Percentiles rank a stretch among this genome's conserved stretches.
phyloP scores from a whole-genome alignment of 2,888 invertebrate genomes.

The Orthosia gothica region DNA sequence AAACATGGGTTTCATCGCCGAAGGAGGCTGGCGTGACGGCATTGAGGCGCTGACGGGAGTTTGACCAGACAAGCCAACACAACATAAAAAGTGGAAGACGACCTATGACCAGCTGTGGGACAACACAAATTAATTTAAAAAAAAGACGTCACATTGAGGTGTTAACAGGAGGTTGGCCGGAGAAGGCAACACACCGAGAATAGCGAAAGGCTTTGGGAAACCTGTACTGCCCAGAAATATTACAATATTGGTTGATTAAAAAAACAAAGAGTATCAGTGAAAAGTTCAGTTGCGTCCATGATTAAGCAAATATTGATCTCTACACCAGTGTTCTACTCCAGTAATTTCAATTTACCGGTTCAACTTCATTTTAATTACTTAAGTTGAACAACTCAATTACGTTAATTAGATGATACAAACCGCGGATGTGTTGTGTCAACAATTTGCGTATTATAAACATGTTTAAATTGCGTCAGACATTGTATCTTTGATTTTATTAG shows the following conservation, averaged over 20 bases:
- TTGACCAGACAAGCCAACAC: too few species aligned
- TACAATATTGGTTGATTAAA: neutral
- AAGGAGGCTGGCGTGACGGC: too few species aligned
- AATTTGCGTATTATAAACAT: conserved; percentile 13
- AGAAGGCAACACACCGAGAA: too few species aligned
- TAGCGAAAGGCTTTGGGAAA: too few species aligned
- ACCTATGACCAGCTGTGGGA: too few species aligned
- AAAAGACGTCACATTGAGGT: too few species aligned
- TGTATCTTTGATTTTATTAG: conserved; percentile 3
- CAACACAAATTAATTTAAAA: too few species aligned
- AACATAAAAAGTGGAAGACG: too few species aligned
- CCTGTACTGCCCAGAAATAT: too few species aligned
- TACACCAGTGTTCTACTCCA: neutral
- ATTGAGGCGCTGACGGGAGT: too few species aligned
- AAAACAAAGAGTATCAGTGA: neutral
- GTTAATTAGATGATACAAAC: conserved; percentile 25
- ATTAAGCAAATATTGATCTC: neutral
- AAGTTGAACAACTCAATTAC: neutral
- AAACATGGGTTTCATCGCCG: too few species aligned
- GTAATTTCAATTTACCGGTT: neutral
- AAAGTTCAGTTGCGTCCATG: neutral
- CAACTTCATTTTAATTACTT: neutral
- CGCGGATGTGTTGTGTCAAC: conserved; percentile 35
- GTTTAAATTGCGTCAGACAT: conserved; percentile 20
- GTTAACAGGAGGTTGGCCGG: too few species aligned